These are phyloP conservation scores for Campylomormyrus numenius DNA, from an alignment of 2,113 vertebrate species.

Conservation along the genomic window DNA sequence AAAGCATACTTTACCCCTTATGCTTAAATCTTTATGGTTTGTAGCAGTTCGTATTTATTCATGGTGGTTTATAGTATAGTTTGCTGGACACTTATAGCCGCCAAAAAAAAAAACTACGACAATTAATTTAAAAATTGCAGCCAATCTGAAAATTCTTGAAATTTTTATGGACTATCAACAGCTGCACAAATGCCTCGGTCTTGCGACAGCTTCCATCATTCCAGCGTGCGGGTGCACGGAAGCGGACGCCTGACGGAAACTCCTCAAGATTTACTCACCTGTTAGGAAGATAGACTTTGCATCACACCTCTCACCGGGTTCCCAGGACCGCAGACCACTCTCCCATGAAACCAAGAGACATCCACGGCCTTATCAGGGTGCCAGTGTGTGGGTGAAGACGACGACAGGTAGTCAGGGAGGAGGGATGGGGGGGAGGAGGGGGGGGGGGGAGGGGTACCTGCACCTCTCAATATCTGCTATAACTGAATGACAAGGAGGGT, in stretches of 20 bases:
- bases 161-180: not conserved
- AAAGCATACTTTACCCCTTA: not conserved
- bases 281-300: conserved; percentile 55
- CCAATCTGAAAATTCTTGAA: not conserved
- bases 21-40: not conserved
- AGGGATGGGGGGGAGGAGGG: conserved; percentile 28
- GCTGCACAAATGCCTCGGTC: not conserved
- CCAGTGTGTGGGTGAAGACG: not conserved
- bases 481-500: no score
- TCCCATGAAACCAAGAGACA: conserved; percentile 56
- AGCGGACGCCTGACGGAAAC: not conserved
- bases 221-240: not conserved
- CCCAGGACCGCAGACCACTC: conserved; percentile 38
- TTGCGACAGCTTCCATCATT: not conserved
- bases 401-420: conserved; percentile 21
- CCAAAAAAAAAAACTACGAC: not conserved
- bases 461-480: no score
- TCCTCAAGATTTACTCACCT: conserved; percentile 49
- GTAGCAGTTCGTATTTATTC: not conserved
- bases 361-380: conserved; percentile 42
- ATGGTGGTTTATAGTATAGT: not conserved
- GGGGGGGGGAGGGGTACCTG: conserved; percentile 20
- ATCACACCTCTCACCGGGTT: conserved; percentile 54
- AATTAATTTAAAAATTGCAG: not conserved
- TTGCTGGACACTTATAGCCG: not conserved